Percentiles rank a stretch among this genome's conserved stretches.
These are phyloP conservation scores for Archaeoteleia sp. DNA, from an alignment of 2,888 invertebrate species.

Conservation along the genomic window DNA sequence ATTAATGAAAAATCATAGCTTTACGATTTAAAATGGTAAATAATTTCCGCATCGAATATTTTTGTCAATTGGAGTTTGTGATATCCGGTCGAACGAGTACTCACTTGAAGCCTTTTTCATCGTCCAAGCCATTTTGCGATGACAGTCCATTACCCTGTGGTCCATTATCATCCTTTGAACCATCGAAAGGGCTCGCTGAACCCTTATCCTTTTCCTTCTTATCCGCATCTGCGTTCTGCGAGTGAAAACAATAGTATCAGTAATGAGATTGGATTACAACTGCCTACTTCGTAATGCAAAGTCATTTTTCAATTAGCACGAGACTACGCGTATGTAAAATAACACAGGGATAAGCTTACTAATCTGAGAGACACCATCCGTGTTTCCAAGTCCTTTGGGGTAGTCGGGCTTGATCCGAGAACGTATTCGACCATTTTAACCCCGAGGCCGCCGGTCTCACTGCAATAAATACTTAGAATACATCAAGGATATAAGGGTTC, in stretches of 20 bases:
- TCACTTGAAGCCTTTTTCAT: constrained; percentile 94
- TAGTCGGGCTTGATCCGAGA: constrained; percentile 91
- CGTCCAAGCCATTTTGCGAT: constrained; percentile 84
- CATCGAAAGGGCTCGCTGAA: constrained; percentile 77
- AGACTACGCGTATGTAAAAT: not conserved
- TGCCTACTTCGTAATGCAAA: not conserved
- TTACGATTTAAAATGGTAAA: not conserved
- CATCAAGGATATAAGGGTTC: constrained; percentile 33
- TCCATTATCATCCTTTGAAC: constrained; percentile 77
- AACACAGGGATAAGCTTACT: too few species aligned
- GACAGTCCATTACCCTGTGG: constrained; percentile 77
- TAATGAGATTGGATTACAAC: constrained; percentile 10
- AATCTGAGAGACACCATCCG: constrained; percentile 73
- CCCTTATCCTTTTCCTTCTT: constrained; percentile 78
- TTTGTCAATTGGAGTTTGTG: constrained; percentile 1
- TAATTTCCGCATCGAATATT: not conserved
- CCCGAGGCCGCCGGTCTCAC: constrained; percentile 92
- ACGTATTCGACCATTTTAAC: constrained; percentile 99
- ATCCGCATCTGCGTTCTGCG: constrained; percentile 69
- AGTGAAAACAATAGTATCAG: constrained; percentile 24
- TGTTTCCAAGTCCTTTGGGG: constrained; percentile 72
- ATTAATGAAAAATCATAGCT: not conserved
- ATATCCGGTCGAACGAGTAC: constrained; percentile 70
- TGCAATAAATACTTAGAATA: constrained; percentile 70
- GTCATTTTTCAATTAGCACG: not conserved